Evolutionary conservation across 1,140 invertebrate species (phyloP).

Genomic region (Hyles euphorbiae): DNA sequence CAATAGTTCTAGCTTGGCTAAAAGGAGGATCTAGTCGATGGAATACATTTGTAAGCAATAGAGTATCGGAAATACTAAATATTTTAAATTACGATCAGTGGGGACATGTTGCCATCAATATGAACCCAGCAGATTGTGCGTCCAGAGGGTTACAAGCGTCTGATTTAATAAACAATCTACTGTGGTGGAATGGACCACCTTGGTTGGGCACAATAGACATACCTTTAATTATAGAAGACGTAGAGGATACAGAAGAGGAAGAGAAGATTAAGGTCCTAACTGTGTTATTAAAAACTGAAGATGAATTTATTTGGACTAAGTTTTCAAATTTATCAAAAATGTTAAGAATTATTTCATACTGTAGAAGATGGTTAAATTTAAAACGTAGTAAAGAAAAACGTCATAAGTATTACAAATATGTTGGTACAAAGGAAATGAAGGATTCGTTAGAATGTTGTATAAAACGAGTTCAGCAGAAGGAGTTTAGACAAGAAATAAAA

Average conservation of each 20-base stretch:
- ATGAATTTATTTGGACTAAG: conserved; percentile 6
- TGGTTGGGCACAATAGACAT: background rate
- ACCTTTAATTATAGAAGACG: background rate
- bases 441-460: conserved; percentile 3
- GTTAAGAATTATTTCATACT: conserved; percentile 1
- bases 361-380: conserved; percentile 5
- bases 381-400: conserved; percentile 1
- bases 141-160: background rate
- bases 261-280: conserved; percentile 2
- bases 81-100: conserved; percentile 37
- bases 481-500: background rate
- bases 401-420: background rate
- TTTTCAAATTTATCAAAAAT: conserved; percentile 8
- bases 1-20: conserved; percentile 48
- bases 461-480: background rate
- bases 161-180: background rate
- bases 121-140: conserved; percentile 4
- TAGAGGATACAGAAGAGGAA: background rate
- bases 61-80: conserved; percentile 46
- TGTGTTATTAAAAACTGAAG: background rate
- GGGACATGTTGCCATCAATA: conserved; percentile 25
- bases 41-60: conserved; percentile 56
- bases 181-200: conserved; percentile 1
- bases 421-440: conserved; percentile 3
- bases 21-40: conserved; percentile 30